Conservation (phyloP, 2,888 invertebrate species). For the Timandra comae region DNA sequence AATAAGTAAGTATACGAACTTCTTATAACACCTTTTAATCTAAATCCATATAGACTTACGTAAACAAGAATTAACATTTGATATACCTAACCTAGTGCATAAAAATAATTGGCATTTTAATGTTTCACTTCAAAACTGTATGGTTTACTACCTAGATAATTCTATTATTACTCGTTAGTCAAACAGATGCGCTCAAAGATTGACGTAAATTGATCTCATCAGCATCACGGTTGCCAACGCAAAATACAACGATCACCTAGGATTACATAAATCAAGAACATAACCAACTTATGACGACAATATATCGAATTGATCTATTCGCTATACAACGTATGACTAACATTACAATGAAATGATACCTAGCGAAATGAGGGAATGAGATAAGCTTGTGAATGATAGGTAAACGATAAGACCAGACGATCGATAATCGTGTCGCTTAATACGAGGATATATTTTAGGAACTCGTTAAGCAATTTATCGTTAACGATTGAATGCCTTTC, state of each 20-base stretch:
- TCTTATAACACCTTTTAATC: too few species aligned
- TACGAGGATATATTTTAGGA: too few species aligned
- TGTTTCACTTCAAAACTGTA: too few species aligned
- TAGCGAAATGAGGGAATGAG: constrained; percentile 16
- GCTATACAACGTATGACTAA: too few species aligned
- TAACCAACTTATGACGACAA: constrained; percentile 11
- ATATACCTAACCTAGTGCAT: too few species aligned
- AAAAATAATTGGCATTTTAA: too few species aligned
- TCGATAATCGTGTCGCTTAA: constrained; percentile 13
- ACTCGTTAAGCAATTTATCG: too few species aligned
- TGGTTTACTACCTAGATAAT: not conserved
- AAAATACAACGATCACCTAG: constrained; percentile 34
- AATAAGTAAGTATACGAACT: too few species aligned
- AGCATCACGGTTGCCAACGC: constrained; percentile 35
- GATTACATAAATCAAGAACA: constrained; percentile 32
- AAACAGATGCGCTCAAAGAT: constrained; percentile 38
- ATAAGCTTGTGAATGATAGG: constrained; percentile 31
- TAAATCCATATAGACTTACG: too few species aligned
- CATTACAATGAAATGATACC: too few species aligned
- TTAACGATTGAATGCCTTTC: too few species aligned
- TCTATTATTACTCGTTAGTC: constrained; percentile 46
- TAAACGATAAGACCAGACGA: constrained; percentile 5
- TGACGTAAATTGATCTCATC: constrained; percentile 48
- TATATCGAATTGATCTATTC: constrained; percentile 21
- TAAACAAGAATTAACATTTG: too few species aligned